A percentile compares a stretch with the other conserved stretches of the same genome.
Conservation (phyloP, 2,797 vertebrate genomes). For the Cetoscarus ocellatus region DNA sequence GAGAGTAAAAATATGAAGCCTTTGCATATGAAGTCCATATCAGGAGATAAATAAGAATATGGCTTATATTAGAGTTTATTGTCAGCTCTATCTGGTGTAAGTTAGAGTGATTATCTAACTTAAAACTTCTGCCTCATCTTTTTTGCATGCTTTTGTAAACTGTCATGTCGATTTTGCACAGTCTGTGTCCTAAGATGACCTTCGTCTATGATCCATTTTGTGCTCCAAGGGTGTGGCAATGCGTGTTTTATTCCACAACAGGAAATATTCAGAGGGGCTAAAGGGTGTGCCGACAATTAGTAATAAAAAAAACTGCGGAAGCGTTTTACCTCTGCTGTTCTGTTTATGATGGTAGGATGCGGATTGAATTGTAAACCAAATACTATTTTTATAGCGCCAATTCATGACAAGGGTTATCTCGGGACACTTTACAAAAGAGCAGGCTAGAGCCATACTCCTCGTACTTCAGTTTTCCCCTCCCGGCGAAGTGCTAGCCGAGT, state of each 20-base stretch:
- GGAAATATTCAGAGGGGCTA: constrained; percentile 15
- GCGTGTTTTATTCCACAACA: not conserved
- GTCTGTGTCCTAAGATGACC: no score
- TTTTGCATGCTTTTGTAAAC: not conserved
- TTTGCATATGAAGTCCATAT: not conserved
- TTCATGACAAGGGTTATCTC: no score
- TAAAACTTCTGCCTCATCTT: not conserved
- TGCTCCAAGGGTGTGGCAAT: constrained; percentile 16
- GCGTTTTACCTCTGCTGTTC: no score
- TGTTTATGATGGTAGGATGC: no score
- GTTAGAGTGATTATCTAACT: not conserved
- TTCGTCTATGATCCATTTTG: not conserved
- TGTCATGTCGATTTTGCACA: not conserved
- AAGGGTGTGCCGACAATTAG: constrained; percentile 35
- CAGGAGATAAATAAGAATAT: fast-evolving
- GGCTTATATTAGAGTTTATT: not conserved
- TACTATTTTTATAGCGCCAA: no score
- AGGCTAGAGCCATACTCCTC: no score
- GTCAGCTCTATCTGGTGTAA: not conserved
- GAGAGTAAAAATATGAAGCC: not conserved
- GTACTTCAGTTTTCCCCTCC: no score
- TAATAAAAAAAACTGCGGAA: not conserved
- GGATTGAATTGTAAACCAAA: no score
- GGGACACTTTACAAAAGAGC: no score
- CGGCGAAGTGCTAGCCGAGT: no score